Evolutionary conservation across 2,888 invertebrate species (phyloP), one percentile per base, ranked within the genome.

Genomic region (Campopleginae sp.): DNA sequence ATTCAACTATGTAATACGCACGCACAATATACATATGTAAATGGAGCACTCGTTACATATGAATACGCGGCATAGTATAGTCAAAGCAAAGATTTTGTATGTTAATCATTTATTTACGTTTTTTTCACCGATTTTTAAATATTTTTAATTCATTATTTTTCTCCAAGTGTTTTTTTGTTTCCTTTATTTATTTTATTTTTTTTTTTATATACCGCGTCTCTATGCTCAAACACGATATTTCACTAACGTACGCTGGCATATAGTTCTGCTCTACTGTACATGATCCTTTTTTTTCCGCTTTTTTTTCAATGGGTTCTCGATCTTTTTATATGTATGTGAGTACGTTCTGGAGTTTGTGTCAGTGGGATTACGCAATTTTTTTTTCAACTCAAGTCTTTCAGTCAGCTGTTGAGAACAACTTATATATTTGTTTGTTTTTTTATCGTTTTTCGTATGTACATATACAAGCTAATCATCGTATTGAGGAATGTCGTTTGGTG

Each of bases 401-500:
- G 75, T 85, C 85, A 75, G 82, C 74, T 80, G 77, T 80, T 80
- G 70, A 66, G 70, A 83, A 83, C 83, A 74, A 82, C 75, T 76
- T 78, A 74, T 74, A 84, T 83, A 68, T 68, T 51, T 65, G 38
- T 38, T 33, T 75, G 54, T 71, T 72, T 66, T 19, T 72, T 81
- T 74, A 23, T 23, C 12, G 19, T 71, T 63, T 48, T 61, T 27
- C 54, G 23, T 80, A 65, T 80, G 66, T 80, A 65, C 66, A 76
- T 72, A 66, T 86, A 86, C 86, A 83, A 77, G 86, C 82, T 86
- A 86, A 77, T 82, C 85, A 80, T 83, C 82, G 72, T 86, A 83
- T 74, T 77, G 83, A 86, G 86, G 82, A 83, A 86, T 86, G 86
- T 86, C 72, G 74, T 85, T 86, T 86, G 68, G 68, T 83, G 77